These are phyloP conservation scores for Anabacerthia variegaticeps DNA, from an alignment of 2,797 vertebrate genomes.

Conservation along the genomic window DNA sequence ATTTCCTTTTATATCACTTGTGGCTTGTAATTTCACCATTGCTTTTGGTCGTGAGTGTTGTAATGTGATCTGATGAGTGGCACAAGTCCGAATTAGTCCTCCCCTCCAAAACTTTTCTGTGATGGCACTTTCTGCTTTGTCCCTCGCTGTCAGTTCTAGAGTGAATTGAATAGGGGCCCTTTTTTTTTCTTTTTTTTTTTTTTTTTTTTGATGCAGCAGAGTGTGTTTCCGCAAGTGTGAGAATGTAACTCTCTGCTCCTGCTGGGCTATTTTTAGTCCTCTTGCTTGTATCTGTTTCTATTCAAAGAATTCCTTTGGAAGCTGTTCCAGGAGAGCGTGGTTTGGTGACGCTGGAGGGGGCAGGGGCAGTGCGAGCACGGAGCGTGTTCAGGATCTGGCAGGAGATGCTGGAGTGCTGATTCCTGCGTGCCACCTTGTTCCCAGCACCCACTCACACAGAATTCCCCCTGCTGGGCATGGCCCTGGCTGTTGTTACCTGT, in stretches of 20 bases:
- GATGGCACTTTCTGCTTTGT: not conserved
- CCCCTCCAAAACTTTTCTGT: not conserved
- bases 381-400: not conserved
- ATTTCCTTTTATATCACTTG: not conserved
- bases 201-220: not conserved
- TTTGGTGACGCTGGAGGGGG: not conserved
- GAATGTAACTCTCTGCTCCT: conserved; percentile 45
- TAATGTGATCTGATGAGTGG: not conserved
- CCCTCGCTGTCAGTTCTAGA: not conserved
- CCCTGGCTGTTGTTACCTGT: not conserved
- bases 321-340: conserved; percentile 33
- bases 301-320: conserved; percentile 74
- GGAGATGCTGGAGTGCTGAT: not conserved
- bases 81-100: not conserved
- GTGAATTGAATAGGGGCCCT: not conserved
- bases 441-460: not conserved
- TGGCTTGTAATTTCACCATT: not conserved
- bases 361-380: not conserved
- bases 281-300: conserved; percentile 72
- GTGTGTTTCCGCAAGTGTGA: not conserved
- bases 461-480: not conserved
- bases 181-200: not conserved
- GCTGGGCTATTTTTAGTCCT: conserved; percentile 73
- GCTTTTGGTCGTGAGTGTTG: not conserved
- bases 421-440: not conserved